These are phyloP conservation scores for Tachuris rubrigastra DNA, from an alignment of 2,113 vertebrate species.

Conservation along the genomic window DNA sequence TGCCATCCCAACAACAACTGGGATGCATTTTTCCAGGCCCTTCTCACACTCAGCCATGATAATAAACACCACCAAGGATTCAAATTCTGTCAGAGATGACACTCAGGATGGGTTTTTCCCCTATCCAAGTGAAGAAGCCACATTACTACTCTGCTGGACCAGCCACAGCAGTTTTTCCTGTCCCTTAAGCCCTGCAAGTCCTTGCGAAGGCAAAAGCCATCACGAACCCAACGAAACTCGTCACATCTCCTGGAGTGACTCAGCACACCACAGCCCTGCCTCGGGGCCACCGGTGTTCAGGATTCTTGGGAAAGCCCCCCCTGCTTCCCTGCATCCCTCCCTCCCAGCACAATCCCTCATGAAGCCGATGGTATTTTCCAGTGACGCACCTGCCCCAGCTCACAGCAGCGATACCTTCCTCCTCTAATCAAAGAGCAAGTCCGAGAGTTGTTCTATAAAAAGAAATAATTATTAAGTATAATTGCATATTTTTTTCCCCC, in stretches of 20 bases:
- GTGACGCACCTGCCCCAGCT: not conserved
- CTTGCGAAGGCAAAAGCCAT: not conserved
- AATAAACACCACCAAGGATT: not conserved
- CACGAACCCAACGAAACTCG: not conserved
- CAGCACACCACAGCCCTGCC: not conserved
- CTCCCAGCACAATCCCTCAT: accelerated
- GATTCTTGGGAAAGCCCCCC: not conserved
- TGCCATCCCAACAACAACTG: not conserved
- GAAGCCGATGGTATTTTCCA: not conserved
- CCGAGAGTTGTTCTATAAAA: not conserved
- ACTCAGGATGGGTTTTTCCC: not conserved
- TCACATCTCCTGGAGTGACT: not conserved
- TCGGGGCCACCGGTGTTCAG: not conserved
- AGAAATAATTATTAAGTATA: not conserved
- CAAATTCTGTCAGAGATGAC: not conserved
- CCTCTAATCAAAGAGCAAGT: not conserved
- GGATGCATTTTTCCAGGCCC: not conserved
- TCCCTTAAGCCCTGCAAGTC: not conserved
- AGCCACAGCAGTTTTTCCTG: constrained; percentile 2
- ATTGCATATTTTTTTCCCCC: not conserved
- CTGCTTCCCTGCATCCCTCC: not conserved
- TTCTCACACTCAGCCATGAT: not conserved
- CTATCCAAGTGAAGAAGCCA: not conserved
- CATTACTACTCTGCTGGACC: not conserved
- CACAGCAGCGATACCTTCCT: accelerated